Conservation (phyloP, 2,113 vertebrate species). For the Sinosuthora webbiana region DNA sequence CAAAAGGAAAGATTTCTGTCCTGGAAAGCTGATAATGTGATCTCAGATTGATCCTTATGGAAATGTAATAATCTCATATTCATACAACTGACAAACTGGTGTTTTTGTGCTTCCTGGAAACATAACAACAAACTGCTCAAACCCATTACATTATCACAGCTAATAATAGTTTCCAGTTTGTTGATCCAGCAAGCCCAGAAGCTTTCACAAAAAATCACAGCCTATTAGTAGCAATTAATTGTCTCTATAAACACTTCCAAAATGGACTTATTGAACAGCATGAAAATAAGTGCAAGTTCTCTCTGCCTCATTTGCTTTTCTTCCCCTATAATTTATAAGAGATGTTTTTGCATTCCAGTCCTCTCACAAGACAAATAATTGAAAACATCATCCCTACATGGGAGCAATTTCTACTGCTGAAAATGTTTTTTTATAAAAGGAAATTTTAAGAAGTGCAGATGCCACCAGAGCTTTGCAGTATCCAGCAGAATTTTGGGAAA, state of each 20-base stretch:
- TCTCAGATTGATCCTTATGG: neutral
- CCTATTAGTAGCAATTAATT: conserved; percentile 57
- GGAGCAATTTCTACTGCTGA: conserved; percentile 14
- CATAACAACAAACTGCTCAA: neutral
- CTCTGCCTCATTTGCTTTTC: conserved; percentile 52
- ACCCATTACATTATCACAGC: neutral
- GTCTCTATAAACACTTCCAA: conserved; percentile 2
- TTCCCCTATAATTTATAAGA: conserved; percentile 1
- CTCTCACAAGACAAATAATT: conserved; percentile 44
- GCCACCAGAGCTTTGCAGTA: neutral
- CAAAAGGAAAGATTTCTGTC: neutral
- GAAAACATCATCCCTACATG: conserved; percentile 19
- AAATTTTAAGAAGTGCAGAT: neutral
- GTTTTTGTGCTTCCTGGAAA: neutral
- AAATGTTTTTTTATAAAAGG: neutral
- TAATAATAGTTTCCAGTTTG: neutral
- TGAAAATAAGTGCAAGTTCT: conserved; percentile 23
- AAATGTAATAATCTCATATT: neutral
- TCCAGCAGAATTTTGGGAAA: conserved; percentile 8
- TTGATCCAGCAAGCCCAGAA: neutral
- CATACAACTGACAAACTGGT: neutral
- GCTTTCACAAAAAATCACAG: conserved; percentile 37
- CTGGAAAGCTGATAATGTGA: neutral
- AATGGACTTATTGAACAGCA: conserved; percentile 25
- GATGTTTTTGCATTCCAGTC: conserved; percentile 13